Percentiles rank a stretch among this genome's conserved stretches.
Evolutionary conservation across 2,797 vertebrate species (phyloP).

Genomic region (Macroramphosus scolopax): DNA sequence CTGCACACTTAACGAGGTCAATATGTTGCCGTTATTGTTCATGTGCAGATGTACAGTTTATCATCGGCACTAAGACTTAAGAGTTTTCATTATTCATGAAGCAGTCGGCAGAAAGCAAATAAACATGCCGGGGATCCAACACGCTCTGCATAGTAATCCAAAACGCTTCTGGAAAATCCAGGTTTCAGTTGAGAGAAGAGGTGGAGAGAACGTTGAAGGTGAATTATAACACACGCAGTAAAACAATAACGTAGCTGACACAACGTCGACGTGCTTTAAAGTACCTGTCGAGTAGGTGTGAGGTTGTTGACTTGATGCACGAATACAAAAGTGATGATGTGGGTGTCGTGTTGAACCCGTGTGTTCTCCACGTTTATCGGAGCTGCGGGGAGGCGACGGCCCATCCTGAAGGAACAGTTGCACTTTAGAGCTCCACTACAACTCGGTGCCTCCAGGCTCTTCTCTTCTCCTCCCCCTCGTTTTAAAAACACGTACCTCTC

Average conservation of each 20-base stretch:
- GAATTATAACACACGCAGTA: too few species aligned
- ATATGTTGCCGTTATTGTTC: too few species aligned
- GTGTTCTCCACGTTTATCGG: constrained; percentile 17
- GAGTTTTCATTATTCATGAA: constrained; percentile 48
- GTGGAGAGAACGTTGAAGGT: too few species aligned
- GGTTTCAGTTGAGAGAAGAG: too few species aligned
- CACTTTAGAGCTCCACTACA: constrained; percentile 22
- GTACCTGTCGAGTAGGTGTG: constrained; percentile 7
- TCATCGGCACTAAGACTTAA: constrained; percentile 31
- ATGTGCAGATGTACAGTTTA: too few species aligned
- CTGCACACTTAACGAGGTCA: too few species aligned
- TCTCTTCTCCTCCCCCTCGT: constrained; percentile 24
- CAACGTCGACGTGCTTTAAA: too few species aligned
- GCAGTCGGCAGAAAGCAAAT: constrained; percentile 15
- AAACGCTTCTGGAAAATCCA: too few species aligned
- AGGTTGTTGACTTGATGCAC: too few species aligned
- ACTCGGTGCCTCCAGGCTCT: constrained; percentile 9
- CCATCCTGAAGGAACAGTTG: constrained; percentile 20
- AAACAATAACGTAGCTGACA: too few species aligned
- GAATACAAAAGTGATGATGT: too few species aligned
- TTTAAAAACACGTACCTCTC: constrained; percentile 39
- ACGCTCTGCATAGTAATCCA: constrained; percentile 6
- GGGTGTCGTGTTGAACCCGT: constrained; percentile 13
- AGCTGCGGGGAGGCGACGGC: constrained; percentile 10
- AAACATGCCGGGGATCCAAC: constrained; percentile 14